A percentile compares a stretch with the other conserved stretches of the same genome.
phyloP scores from a whole-genome alignment of 2,797 vertebrate genomes.

The Acanthornis magna region DNA sequence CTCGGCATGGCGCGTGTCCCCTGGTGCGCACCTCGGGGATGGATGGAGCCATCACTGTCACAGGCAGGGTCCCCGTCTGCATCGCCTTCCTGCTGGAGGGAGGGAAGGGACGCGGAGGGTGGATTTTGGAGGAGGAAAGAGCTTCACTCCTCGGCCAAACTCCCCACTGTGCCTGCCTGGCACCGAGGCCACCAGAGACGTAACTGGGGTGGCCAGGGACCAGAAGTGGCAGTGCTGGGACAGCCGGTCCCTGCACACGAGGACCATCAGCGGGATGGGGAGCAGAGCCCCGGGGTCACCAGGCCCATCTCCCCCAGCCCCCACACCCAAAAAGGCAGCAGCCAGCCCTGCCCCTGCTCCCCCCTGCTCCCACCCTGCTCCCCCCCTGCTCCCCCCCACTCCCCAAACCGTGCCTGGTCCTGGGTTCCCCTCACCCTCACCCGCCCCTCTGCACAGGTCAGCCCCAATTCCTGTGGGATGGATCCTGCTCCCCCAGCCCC shows the following conservation, averaged over 20 bases:
- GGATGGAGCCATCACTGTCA: rapidly evolving
- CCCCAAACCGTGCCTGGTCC: rapidly evolving
- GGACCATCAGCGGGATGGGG: neutral
- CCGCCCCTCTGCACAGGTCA: neutral
- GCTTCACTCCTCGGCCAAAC: rapidly evolving
- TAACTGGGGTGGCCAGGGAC: rapidly evolving
- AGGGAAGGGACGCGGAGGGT: rapidly evolving
- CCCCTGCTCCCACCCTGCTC: too few species aligned
- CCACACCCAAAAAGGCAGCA: neutral
- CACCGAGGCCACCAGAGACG: rapidly evolving
- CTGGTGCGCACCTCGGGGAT: neutral
- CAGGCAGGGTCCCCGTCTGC: neutral
- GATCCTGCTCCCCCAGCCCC: neutral
- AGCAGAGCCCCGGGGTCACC: rapidly evolving
- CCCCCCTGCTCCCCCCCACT: too few species aligned
- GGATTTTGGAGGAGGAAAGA: neutral
- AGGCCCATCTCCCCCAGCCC: rapidly evolving
- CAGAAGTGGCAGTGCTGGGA: neutral
- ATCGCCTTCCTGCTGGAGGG: neutral
- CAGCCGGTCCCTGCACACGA: rapidly evolving
- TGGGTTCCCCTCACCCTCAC: rapidly evolving
- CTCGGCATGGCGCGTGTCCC: neutral
- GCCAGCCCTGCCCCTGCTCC: neutral
- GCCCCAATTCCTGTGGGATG: rapidly evolving
- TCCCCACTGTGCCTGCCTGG: rapidly evolving